Percentiles rank a stretch among this genome's conserved stretches.
Evolutionary conservation across 37 sponge, comb jelly and placozoan species (phyloP).

Genomic region (Corticium candelabrum): DNA sequence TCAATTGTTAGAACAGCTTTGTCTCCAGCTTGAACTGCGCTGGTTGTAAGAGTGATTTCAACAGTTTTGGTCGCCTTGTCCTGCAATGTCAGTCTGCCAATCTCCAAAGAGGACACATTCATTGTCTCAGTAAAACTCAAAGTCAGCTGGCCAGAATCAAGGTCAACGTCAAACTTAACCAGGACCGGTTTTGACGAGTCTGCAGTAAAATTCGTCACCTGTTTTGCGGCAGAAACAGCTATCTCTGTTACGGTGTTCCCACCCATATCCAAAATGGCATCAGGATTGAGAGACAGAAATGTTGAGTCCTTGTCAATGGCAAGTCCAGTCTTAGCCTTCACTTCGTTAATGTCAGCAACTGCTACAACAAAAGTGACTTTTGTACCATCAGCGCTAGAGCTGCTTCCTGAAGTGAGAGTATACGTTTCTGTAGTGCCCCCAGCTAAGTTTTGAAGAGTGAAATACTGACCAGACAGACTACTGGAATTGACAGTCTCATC

Average conservation of each 20-base stretch:
- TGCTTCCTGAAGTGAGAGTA: background rate
- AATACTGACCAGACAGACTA: background rate
- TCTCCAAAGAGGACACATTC: slow-evolving; percentile 42
- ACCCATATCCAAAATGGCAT: background rate
- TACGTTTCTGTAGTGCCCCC: background rate
- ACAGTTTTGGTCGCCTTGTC: background rate
- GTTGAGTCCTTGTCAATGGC: slow-evolving; percentile 43
- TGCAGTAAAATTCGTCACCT: background rate
- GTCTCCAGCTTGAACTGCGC: background rate
- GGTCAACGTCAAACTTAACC: slow-evolving; percentile 29
- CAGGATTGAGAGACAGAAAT: no score
- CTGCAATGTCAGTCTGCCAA: slow-evolving; percentile 33
- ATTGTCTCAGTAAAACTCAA: slow-evolving; percentile 63
- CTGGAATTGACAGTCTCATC: background rate
- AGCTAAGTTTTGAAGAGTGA: background rate
- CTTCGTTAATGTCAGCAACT: background rate
- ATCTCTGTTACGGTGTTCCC: background rate
- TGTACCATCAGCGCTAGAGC: background rate
- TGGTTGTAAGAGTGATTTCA: background rate
- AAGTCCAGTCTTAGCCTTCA: slow-evolving; percentile 5
- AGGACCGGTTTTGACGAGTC: background rate
- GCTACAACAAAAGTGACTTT: background rate
- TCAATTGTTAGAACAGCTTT: background rate
- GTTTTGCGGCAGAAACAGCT: background rate
- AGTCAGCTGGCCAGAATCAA: slow-evolving; percentile 25